phyloP scores from a whole-genome alignment of 2,888 invertebrate species.

The Trachelus tabidus region DNA sequence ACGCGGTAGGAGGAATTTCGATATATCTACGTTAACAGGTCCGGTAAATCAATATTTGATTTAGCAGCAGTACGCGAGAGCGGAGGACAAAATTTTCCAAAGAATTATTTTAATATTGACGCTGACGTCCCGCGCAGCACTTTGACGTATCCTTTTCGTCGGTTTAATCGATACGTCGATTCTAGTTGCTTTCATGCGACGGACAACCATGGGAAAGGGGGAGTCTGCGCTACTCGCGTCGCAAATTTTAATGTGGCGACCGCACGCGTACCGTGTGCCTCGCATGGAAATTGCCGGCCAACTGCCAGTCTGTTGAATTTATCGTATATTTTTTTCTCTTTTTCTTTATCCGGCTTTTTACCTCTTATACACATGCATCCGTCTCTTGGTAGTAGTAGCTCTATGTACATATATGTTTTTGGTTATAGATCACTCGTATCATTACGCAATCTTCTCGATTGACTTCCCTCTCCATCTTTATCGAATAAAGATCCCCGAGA shows the following conservation, averaged over 20 bases:
- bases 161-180: conserved; percentile 8
- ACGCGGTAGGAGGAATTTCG: conserved; percentile 31
- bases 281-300: conserved; percentile 28
- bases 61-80: background rate
- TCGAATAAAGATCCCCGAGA: background rate
- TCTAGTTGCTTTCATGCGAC: background rate
- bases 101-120: background rate
- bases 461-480: background rate
- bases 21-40: conserved; percentile 20
- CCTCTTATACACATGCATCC: background rate
- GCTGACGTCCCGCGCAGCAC: background rate
- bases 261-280: conserved; percentile 27
- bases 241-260: conserved; percentile 40
- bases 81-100: background rate
- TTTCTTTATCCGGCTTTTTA: background rate
- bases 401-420: background rate
- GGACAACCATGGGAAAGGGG: background rate
- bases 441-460: background rate
- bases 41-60: conserved; percentile 44
- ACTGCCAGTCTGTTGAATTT: background rate
- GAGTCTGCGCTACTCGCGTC: conserved; percentile 10
- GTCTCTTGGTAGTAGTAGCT: background rate
- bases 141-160: background rate
- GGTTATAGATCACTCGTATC: background rate
- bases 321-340: background rate